Base-by-base conservation (phyloP, 2,888 invertebrate genomes). In the Leptopilina myrica region DNA sequence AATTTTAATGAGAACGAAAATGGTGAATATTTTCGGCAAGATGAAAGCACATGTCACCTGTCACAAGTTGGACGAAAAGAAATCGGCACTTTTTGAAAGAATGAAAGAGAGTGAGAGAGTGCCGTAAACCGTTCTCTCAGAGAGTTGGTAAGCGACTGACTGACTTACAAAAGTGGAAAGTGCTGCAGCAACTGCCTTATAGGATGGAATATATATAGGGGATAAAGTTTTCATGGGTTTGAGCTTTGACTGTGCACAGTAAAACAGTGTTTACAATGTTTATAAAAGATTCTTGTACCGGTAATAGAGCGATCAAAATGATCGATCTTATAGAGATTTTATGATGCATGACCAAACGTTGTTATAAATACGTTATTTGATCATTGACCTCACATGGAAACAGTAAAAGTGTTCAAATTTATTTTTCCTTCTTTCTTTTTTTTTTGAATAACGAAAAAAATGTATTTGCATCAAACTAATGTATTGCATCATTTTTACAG, bases 71-170 rank as follows among this genome's bases (percentile, higher is more conserved):
- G 14, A 53, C 33, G 33, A 49, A 49, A 49, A 73, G 73, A 73
- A 43, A 33, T 73, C n/a, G 8, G 14, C 12, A 73, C 69, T 69
- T 69, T 69, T 49, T 33, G 20, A 46, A 46, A 46, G 46, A 46
- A 33, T 5, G 7, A 46, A 1, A 46, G 46, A 46, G 3, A 49
- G 49, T 0, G 7, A 46, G 46, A 46, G 12, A 12, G 49, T 4
- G 14, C 53, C 49, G 56, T 56, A 73, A 53, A 73, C 73, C 73
- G 56, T n/a, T 56, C 73, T 73, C 73, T 33, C 56, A 26, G 56
- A 73, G 73, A 56, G 73, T 53, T 73, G 33, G 73, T 73, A 73
- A 73, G 73, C 49, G 56, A 73, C 73, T 73, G 73, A 73, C 56
- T 73, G 73, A 73, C 56, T 73, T 64, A 56, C 43, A 43, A 73